A percentile compares a stretch with the other conserved stretches of the same genome.
Evolutionary conservation across 2,797 vertebrate genomes (phyloP).

Genomic region (Hephaestus fuliginosus): DNA sequence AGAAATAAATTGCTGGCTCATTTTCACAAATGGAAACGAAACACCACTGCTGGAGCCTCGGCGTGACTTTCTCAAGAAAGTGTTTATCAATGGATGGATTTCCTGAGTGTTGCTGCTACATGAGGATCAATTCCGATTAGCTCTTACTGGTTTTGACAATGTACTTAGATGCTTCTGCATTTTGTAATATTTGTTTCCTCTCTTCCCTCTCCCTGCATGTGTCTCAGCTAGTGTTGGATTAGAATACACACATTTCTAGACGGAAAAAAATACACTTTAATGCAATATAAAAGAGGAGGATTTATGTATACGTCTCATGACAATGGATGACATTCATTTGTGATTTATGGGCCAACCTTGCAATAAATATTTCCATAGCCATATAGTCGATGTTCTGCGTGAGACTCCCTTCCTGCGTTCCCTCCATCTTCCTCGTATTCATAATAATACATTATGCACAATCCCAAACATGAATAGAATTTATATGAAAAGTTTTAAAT

Average conservation of each 20-base stretch:
- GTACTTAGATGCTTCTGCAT: conserved; percentile 72
- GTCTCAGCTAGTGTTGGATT: conserved; percentile 50
- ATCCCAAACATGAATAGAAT: conserved; percentile 19
- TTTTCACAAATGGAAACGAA: conserved; percentile 87
- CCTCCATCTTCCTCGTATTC: conserved; percentile 5
- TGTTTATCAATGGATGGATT: conserved; percentile 86
- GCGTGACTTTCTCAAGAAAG: conserved; percentile 79
- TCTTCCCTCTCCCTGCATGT: conserved; percentile 54
- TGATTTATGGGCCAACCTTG: conserved; percentile 66
- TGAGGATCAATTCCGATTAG: conserved; percentile 85
- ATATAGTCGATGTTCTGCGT: conserved; percentile 29
- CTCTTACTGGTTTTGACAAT: conserved; percentile 80
- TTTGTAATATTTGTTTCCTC: conserved; percentile 76
- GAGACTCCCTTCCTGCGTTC: conserved; percentile 21
- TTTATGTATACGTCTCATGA: conserved; percentile 65
- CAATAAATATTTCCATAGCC: conserved; percentile 56
- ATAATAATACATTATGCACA: conserved; percentile 41
- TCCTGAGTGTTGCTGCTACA: conserved; percentile 78
- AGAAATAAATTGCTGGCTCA: conserved; percentile 88
- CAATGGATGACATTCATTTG: conserved; percentile 59
- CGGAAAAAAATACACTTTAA: conserved; percentile 67
- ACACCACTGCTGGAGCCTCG: conserved; percentile 68
- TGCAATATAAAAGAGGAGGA: conserved; percentile 61
- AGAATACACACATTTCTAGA: conserved; percentile 55
- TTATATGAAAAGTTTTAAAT: conserved; percentile 12